Conservation (phyloP, 2,888 invertebrate genomes). For the Aromia moschata region DNA sequence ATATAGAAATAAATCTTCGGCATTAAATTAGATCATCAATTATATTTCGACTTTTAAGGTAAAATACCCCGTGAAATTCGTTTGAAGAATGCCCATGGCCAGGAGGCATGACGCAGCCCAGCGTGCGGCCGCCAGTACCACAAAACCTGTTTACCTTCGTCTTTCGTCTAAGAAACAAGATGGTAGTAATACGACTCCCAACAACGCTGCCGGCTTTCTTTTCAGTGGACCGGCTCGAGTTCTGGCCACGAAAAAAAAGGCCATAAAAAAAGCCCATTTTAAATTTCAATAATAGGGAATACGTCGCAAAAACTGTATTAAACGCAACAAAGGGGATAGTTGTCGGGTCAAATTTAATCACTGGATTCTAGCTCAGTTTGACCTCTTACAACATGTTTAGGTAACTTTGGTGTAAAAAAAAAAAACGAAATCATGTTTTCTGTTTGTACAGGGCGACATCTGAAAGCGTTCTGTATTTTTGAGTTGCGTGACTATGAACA, state of each 20-base stretch:
- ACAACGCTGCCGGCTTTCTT: slow-evolving; percentile 26
- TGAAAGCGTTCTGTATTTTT: no score
- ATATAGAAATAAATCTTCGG: no score
- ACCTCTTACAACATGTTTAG: not conserved
- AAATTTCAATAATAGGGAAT: slow-evolving; percentile 27
- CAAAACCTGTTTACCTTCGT: slow-evolving; percentile 61
- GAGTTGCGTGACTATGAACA: no score
- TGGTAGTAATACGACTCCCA: slow-evolving; percentile 31
- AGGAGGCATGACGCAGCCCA: slow-evolving; percentile 20
- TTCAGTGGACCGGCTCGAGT: slow-evolving; percentile 24
- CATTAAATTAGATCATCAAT: not conserved
- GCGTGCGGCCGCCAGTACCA: slow-evolving; percentile 25
- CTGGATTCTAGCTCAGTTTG: not conserved
- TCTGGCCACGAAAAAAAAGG: slow-evolving; percentile 17
- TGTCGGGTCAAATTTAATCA: slow-evolving; percentile 9
- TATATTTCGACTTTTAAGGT: not conserved
- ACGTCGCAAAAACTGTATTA: slow-evolving; percentile 17
- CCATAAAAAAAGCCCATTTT: slow-evolving; percentile 23
- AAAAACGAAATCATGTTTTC: no score
- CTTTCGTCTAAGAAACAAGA: slow-evolving; percentile 30
- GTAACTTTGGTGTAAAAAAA: no score
- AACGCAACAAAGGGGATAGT: slow-evolving; percentile 11
- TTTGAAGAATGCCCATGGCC: slow-evolving; percentile 20
- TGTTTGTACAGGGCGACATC: no score
- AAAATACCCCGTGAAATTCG: slow-evolving; percentile 5